Base-by-base conservation (phyloP, 2,888 invertebrate species). In the Rotaria sp. region DNA sequence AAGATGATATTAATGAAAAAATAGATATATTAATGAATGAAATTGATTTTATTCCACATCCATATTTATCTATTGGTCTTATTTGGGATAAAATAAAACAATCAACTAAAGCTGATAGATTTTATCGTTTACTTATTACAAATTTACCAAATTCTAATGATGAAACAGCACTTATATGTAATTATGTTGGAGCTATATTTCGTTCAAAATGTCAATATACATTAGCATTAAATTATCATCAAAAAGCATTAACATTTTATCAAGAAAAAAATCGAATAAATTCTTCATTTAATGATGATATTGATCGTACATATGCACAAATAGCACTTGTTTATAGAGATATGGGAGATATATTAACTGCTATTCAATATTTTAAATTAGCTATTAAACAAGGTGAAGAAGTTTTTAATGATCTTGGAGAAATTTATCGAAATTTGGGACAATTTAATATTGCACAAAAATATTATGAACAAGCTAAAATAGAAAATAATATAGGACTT, bases 161-260 rank as follows among this genome's bases (percentile, higher is more conserved):
- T 8, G 67, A 67, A 67, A 67, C 67, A 35, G 67, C 67, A 35
- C 15, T 35, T 21, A 67, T 67, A 3, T 67, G 35, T 67, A 67
- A 67, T 35, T 67, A 67, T 67, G 21, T 35, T 35, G 67, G 67
- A 67, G 8, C 35, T 30, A 67, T 67, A 21, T 30, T 18, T 35
- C 67, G 67, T 67, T 18, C 38, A 21, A 67, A 67, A 67, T 67
- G 67, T 67, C 67, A 67, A 67, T 67, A 67, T 67, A 18, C 67
- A 67, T 21, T 35, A 15, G 67, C 67, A 11, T 67, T 67, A 18
- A 67, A 18, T 18, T 67, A 67, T 67, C 67, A 67, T 67, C 18
- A 67, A 35, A 35, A 67, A 67, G 67, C 67, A 21, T 38, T 67
- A 35, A 35, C 2, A 35, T 21, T 67, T 67, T 67, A 67, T 38